These are phyloP conservation scores for Triops cancriformis DNA, from an alignment of 1,140 invertebrate genomes.

Conservation along the genomic window DNA sequence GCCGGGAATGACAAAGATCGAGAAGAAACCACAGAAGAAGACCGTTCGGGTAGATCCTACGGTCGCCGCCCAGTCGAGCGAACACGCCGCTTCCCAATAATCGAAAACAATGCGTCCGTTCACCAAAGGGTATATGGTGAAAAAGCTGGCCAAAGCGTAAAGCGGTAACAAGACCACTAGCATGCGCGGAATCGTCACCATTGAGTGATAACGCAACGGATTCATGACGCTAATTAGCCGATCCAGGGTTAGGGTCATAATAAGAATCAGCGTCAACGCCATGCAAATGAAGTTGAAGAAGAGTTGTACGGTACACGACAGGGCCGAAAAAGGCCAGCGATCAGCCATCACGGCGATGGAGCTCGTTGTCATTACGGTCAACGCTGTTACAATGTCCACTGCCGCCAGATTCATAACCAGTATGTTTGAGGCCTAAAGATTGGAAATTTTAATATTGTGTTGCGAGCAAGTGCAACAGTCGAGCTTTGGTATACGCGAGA, in stretches of 20 bases:
- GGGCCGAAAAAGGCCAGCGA: neutral
- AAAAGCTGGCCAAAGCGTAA: conserved; percentile 15
- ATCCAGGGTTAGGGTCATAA: conserved; percentile 37
- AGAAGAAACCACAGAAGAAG: conserved; percentile 33
- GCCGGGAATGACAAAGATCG: conserved; percentile 38
- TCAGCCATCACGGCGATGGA: neutral
- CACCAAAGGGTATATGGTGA: conserved; percentile 34
- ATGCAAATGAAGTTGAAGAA: conserved; percentile 2
- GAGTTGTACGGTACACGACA: neutral
- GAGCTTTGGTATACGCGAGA: too few relatives aligned
- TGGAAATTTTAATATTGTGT: neutral
- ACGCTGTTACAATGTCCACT: neutral
- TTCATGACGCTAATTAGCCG: conserved; percentile 36
- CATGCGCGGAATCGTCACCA: conserved; percentile 27
- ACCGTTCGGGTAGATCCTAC: neutral
- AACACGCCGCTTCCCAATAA: conserved; percentile 40
- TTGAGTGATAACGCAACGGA: conserved; percentile 34
- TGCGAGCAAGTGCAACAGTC: neutral
- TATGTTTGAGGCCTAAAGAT: neutral
- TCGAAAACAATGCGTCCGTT: conserved; percentile 38
- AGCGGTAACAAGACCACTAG: conserved; percentile 3
- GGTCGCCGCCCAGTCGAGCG: conserved; percentile 39
- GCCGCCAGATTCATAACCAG: neutral
- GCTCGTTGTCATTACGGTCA: neutral
- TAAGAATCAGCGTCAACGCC: neutral